These are phyloP conservation scores for Busseola fusca DNA, from an alignment of 2,888 invertebrate genomes.

Conservation along the genomic window DNA sequence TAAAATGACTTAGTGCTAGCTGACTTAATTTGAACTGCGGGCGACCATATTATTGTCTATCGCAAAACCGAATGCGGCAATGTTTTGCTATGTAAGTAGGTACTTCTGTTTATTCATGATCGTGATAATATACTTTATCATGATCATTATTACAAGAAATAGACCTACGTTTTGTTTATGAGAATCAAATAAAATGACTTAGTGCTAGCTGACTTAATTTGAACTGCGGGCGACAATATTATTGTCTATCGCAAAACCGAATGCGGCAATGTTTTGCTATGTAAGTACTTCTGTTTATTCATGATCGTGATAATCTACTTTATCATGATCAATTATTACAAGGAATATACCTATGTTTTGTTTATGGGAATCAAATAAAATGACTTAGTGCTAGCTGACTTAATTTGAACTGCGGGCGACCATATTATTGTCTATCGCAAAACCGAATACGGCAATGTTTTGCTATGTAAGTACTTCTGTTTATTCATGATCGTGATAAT, in stretches of 20 bases:
- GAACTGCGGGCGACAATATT: constrained; percentile 1
- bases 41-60: constrained; percentile 20
- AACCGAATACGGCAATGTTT: constrained; percentile 18
- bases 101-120: background rate
- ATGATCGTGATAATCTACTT: background rate
- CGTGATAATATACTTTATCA: too few relatives aligned
- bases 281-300: too few relatives aligned
- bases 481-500: background rate
- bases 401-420: background rate
- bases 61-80: constrained; percentile 21
- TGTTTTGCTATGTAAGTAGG: background rate
- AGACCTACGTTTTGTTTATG: background rate
- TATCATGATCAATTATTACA: too few relatives aligned
- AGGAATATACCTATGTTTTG: background rate
- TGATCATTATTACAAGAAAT: too few relatives aligned
- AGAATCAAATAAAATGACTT: background rate
- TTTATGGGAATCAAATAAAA: background rate
- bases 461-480: background rate
- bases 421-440: constrained; percentile 25
- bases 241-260: constrained; percentile 29
- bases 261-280: constrained; percentile 9
- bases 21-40: background rate
- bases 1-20: background rate
- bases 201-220: background rate
- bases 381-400: background rate